These are phyloP conservation scores for Cynaeus angustus DNA, from an alignment of 2,888 invertebrate species.

Conservation along the genomic window DNA sequence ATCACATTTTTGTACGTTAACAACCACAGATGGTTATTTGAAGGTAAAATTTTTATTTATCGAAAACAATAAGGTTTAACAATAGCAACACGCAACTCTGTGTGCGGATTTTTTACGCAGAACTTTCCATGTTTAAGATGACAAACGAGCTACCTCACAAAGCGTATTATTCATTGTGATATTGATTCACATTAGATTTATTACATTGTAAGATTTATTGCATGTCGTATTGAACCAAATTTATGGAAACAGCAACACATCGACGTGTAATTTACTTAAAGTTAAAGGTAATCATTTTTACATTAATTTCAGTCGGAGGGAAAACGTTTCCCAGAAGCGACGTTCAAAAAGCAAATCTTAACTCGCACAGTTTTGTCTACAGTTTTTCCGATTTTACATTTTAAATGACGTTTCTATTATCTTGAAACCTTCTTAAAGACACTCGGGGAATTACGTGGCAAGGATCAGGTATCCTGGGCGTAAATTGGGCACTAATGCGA, in stretches of 20 bases:
- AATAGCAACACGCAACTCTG: background rate
- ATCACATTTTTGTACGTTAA: too few species aligned
- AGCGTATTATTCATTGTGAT: constrained; percentile 1
- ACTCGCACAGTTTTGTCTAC: too few species aligned
- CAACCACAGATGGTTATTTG: too few species aligned
- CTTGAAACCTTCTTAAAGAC: too few species aligned
- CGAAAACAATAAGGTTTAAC: too few species aligned
- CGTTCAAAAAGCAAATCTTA: too few species aligned
- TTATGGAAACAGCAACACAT: constrained; percentile 34
- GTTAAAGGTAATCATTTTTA: constrained; percentile 21
- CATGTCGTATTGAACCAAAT: constrained; percentile 26
- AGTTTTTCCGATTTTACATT: too few species aligned
- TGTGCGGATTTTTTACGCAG: background rate
- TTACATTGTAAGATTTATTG: constrained; percentile 22
- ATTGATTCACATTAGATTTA: constrained; percentile 29
- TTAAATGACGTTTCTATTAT: too few species aligned
- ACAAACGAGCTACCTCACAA: constrained; percentile 8
- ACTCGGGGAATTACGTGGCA: too few species aligned
- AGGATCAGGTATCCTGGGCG: too few species aligned
- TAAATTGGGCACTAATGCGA: too few species aligned
- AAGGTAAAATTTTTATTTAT: too few species aligned
- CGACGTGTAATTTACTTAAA: constrained; percentile 29
- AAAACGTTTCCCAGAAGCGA: constrained; percentile 1
- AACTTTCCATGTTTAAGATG: background rate
- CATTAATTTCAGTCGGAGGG: constrained; percentile 17